Conservation (phyloP, 2,888 invertebrate species). For the Pardosa pseudoannulata region DNA sequence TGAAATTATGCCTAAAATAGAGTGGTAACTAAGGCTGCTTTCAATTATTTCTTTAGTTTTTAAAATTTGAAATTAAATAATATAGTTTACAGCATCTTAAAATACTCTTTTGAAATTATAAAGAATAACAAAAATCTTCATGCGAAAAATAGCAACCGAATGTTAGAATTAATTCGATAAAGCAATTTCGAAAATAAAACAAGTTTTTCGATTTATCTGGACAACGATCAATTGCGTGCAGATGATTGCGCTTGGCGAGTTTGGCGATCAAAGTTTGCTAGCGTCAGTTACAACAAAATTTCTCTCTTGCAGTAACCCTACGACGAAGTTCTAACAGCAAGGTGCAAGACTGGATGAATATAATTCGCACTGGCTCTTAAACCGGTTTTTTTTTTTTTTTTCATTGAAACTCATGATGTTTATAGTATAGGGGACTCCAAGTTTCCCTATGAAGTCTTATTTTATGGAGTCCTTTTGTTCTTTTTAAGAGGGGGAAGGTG, state of each 20-base stretch:
- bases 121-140: too few species aligned
- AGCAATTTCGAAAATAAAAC: too few species aligned
- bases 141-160: too few species aligned
- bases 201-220: too few species aligned
- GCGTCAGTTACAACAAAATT: constrained; percentile 9
- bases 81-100: too few species aligned
- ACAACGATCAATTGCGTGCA: too few species aligned
- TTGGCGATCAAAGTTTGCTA: not conserved
- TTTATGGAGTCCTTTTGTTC: constrained; percentile 19
- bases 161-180: too few species aligned
- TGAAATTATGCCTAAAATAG: too few species aligned
- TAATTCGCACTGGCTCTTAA: constrained; percentile 25
- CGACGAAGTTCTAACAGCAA: constrained; percentile 31
- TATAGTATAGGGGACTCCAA: constrained; percentile 37
- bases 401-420: not conserved
- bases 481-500: not conserved
- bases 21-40: too few species aligned
- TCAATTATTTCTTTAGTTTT: too few species aligned
- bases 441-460: constrained; percentile 10
- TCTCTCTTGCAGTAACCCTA: constrained; percentile 31
- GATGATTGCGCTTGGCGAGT: not conserved
- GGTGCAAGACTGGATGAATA: constrained; percentile 45
- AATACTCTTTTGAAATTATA: too few species aligned
- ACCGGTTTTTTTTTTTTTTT: constrained; percentile 56
- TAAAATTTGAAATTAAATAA: too few species aligned